Evolutionary conservation across 2,113 vertebrate genomes (phyloP), one percentile per base, ranked within the genome.

Genomic region (Hiodon alosoides): DNA sequence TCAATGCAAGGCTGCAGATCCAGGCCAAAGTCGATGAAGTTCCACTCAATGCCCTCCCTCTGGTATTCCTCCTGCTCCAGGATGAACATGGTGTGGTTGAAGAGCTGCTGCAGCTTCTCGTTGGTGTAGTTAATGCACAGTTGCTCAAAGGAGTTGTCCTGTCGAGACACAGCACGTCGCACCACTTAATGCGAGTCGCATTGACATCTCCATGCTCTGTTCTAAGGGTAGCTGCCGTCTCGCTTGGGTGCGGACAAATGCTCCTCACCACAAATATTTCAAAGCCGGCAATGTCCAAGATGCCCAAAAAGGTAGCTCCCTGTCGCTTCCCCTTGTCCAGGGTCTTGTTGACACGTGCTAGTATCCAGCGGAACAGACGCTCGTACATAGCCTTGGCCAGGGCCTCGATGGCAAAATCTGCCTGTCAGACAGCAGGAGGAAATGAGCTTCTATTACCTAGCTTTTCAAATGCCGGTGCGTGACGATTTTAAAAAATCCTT

Each of bases 41-140:
- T 96, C 96, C 96, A 98, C 80, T 98, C 92, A 55, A 98, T 98
- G 80, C 96, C 95, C 84, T 98, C 96, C 1, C 95, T 86, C 84
- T 98, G 93, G 84, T 98, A 98, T 87, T 98, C 96, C 80, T 98
- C 96, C 86, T 98, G 96, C 85, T 98, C 96, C 93, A 98, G 17
- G 84, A 97, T 85, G 89, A 98, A 98, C 96, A 98, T 98, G 74
- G 96, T 98, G 90, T 98, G 95, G 87, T 98, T 98, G 93, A 98
- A 98, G 67, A 98, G 94, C 89, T 98, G 96, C 90, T 98, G 96
- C 71, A 98, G 94, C 67, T 96, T 96, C 89, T 98, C 96, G 3
- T 98, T 98, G 78, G 96, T 98, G 87, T 98, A 98, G 85, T 98
- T 98, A 88, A 98, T 98, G 82, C 96, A 98, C 47, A 98, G 90